phyloP scores from a whole-genome alignment of 2,113 vertebrate species.

The Elephas maximus region DNA sequence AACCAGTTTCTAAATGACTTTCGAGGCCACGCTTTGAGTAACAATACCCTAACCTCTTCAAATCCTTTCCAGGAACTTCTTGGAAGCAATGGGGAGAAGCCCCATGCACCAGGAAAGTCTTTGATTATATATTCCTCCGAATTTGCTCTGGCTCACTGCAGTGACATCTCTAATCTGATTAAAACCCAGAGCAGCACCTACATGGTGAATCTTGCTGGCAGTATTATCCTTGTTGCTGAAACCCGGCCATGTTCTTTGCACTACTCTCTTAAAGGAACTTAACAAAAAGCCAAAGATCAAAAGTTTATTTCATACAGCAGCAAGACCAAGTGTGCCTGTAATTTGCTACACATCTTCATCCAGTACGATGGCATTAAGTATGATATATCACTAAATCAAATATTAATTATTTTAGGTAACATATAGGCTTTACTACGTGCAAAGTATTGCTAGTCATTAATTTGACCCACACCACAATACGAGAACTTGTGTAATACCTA shows the following conservation, averaged over 20 bases:
- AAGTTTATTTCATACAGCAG: constrained; percentile 9
- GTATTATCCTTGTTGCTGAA: neutral
- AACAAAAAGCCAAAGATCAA: constrained; percentile 38
- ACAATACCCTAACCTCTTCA: neutral
- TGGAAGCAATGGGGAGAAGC: neutral
- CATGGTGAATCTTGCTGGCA: neutral
- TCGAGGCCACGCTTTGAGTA: neutral
- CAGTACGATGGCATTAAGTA: neutral
- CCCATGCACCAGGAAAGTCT: neutral
- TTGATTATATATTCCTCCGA: neutral
- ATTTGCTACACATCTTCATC: neutral
- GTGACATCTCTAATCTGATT: neutral
- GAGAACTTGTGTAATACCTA: constrained; percentile 18
- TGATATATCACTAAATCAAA: neutral
- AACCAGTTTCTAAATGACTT: neutral
- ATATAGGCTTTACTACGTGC: neutral
- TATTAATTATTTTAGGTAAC: neutral
- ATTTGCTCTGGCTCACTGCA: neutral
- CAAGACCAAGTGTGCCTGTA: neutral
- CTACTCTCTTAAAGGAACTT: neutral
- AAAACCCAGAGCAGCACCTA: neutral
- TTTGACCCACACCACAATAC: neutral
- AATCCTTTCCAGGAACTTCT: neutral
- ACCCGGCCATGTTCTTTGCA: neutral
- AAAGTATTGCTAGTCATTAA: neutral